Evolutionary conservation across 2,888 invertebrate genomes (phyloP).

Genomic region (Diarsia rubi): DNA sequence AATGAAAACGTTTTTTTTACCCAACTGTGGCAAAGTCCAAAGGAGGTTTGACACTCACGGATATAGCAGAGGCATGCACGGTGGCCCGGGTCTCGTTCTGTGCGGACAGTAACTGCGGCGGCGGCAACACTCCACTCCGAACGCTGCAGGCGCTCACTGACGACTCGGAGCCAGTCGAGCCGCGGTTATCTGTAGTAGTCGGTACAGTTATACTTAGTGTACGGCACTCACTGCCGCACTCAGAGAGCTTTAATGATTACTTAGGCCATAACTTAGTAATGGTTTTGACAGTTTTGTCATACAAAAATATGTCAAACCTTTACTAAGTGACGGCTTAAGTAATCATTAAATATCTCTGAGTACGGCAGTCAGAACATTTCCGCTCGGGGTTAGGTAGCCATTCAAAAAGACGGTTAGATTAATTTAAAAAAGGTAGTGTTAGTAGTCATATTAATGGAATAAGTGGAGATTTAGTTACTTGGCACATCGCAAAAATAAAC

Average conservation of each 20-base stretch:
- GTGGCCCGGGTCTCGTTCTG: slow-evolving; percentile 85
- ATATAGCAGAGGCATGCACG: slow-evolving; percentile 77
- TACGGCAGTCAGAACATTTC: too few relatives aligned
- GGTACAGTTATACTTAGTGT: too few relatives aligned
- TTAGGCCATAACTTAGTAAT: too few relatives aligned
- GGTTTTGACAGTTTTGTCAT: too few relatives aligned
- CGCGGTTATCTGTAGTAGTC: slow-evolving; percentile 78
- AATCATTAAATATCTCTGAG: too few relatives aligned
- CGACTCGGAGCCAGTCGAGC: slow-evolving; percentile 86
- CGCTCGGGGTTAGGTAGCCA: not conserved
- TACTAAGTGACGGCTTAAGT: too few relatives aligned
- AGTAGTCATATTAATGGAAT: not conserved
- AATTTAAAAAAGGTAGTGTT: not conserved
- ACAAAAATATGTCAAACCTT: too few relatives aligned
- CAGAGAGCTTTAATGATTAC: too few relatives aligned
- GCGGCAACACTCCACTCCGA: slow-evolving; percentile 77
- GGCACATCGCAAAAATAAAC: not conserved
- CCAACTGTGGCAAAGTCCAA: too few relatives aligned
- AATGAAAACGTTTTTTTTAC: too few relatives aligned
- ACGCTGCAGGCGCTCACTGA: slow-evolving; percentile 75
- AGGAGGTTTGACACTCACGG: too few relatives aligned
- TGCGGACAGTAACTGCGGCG: slow-evolving; percentile 86
- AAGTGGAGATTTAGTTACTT: not conserved
- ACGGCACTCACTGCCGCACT: too few relatives aligned
- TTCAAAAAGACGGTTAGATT: not conserved